phyloP scores from a whole-genome alignment of 2,113 vertebrate genomes.

The Corvus cornix region DNA sequence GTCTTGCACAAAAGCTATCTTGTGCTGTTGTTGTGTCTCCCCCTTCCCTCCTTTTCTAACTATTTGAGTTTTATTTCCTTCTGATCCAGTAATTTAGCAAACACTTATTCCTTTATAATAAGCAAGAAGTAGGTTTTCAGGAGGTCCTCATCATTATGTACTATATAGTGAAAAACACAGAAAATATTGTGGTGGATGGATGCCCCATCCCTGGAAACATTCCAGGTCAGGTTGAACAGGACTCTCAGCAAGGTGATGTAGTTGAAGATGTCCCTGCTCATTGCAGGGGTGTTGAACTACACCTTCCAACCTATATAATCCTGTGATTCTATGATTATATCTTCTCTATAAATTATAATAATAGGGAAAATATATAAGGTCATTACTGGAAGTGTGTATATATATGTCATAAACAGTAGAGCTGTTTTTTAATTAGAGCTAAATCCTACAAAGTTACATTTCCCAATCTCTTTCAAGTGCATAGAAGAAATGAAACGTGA shows the following conservation, averaged over 20 bases:
- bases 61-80: background rate
- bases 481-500: constrained; percentile 96
- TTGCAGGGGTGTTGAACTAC: background rate
- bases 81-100: background rate
- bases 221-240: background rate
- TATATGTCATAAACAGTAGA: background rate
- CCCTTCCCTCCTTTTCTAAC: background rate
- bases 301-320: background rate
- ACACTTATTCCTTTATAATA: background rate
- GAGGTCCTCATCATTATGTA: background rate
- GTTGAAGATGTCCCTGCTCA: background rate
- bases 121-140: background rate
- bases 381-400: background rate
- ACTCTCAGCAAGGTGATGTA: background rate
- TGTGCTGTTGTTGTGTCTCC: background rate
- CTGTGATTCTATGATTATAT: background rate
- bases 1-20: background rate
- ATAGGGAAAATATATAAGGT: background rate
- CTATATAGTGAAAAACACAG: background rate
- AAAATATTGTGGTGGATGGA: background rate
- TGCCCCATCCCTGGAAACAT: background rate
- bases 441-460: background rate
- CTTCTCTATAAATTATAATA: background rate
- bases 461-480: constrained; percentile 77
- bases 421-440: background rate